Percentiles rank a stretch among this genome's conserved stretches.
phyloP scores from a whole-genome alignment of 1,140 invertebrate species.

The Ooceraea biroi region DNA sequence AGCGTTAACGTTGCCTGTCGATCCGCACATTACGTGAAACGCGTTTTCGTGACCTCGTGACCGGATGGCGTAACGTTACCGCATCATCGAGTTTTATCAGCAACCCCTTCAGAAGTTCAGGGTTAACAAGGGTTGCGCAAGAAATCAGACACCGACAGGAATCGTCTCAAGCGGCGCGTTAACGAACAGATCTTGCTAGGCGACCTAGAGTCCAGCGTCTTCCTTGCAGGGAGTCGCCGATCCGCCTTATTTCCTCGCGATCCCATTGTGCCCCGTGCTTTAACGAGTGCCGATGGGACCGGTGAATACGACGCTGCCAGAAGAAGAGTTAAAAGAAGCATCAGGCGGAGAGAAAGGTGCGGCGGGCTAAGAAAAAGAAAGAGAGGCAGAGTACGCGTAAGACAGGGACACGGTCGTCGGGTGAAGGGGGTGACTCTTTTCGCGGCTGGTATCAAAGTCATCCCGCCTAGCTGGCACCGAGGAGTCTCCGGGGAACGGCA shows the following conservation, averaged over 20 bases:
- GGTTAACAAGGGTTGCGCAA: constrained; percentile 20
- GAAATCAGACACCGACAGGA: constrained; percentile 26
- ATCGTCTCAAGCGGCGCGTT: constrained; percentile 7
- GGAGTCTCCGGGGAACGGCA: constrained; percentile 51
- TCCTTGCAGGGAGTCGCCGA: constrained; percentile 39
- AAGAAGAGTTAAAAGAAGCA: constrained; percentile 48
- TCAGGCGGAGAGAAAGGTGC: background rate
- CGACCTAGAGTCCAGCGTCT: too few relatives aligned
- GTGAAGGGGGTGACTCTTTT: constrained; percentile 45
- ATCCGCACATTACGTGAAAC: constrained; percentile 9
- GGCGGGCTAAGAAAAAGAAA: too few relatives aligned
- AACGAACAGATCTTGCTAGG: constrained; percentile 1
- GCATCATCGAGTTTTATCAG: constrained; percentile 18
- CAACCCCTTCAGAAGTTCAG: constrained; percentile 10
- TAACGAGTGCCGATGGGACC: constrained; percentile 58
- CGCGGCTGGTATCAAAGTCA: constrained; percentile 60
- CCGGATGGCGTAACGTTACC: background rate
- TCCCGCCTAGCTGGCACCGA: constrained; percentile 57
- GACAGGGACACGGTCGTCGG: constrained; percentile 3
- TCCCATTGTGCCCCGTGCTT: constrained; percentile 40
- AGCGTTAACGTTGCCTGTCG: background rate
- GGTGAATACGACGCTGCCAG: constrained; percentile 26
- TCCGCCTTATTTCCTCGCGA: constrained; percentile 38
- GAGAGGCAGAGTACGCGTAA: constrained; percentile 8
- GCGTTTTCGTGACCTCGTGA: background rate